Conservation (phyloP, 1,140 invertebrate species). For the Dreissena polymorpha region DNA sequence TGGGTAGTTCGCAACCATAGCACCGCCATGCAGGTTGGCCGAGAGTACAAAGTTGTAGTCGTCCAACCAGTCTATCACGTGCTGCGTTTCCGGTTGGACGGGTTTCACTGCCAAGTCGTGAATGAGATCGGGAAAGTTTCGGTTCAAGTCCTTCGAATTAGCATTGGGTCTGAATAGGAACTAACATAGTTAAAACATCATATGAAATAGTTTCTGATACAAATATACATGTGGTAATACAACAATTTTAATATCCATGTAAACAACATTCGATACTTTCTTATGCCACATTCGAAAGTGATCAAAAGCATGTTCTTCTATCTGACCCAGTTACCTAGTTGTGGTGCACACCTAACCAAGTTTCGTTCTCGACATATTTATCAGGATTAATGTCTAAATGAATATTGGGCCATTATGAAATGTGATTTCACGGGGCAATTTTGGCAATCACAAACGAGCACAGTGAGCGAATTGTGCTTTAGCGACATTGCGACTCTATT, state of each 20-base stretch:
- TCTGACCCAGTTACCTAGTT: no score
- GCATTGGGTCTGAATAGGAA: constrained; percentile 31
- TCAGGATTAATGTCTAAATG: no score
- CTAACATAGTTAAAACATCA: not conserved
- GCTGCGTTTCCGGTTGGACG: constrained; percentile 88
- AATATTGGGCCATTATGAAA: no score
- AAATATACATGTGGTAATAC: not conserved
- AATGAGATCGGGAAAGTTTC: constrained; percentile 97
- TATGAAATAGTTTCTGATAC: not conserved
- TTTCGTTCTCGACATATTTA: no score
- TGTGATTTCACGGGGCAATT: no score
- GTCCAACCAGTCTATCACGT: constrained; percentile 94
- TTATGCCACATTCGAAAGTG: no score
- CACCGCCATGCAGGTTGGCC: constrained; percentile 96
- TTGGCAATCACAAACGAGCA: no score
- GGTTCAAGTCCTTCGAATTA: constrained; percentile 89
- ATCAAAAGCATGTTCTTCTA: no score
- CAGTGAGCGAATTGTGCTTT: no score
- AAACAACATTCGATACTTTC: no score
- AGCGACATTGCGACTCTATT: no score
- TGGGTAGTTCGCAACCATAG: constrained; percentile 93
- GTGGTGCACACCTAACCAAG: no score
- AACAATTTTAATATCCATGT: not conserved
- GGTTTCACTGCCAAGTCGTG: constrained; percentile 82
- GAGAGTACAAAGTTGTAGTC: constrained; percentile 95